These are phyloP conservation scores for Hyperoodon ampullatus DNA, from an alignment of 2,113 vertebrate genomes.

Conservation along the genomic window DNA sequence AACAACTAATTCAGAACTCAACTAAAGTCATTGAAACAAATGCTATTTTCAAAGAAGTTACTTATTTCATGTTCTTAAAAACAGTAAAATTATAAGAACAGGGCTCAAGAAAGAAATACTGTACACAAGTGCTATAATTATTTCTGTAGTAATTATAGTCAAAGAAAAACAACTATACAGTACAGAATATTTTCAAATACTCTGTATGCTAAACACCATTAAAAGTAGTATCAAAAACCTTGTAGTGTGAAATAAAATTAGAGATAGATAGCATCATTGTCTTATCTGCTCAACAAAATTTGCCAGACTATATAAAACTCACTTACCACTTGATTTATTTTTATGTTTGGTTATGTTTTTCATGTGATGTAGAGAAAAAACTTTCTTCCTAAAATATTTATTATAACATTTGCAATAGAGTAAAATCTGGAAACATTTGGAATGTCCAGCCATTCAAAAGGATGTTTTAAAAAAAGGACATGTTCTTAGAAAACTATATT, in stretches of 20 bases:
- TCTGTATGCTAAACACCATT: background rate
- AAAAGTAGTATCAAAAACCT: background rate
- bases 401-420: background rate
- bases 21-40: background rate
- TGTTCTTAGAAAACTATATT: background rate
- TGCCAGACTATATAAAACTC: background rate
- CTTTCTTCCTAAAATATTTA: background rate
- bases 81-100: background rate
- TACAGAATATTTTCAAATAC: background rate
- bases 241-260: background rate
- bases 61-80: background rate
- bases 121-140: background rate
- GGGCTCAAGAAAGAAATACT: background rate
- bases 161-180: background rate
- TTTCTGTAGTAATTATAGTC: background rate
- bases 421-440: background rate
- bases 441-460: background rate
- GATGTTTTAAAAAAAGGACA: background rate
- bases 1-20: background rate
- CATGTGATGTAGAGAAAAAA: slow-evolving; percentile 5
- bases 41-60: background rate
- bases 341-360: background rate
- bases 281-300: background rate
- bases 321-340: background rate
- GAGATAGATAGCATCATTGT: background rate